These are phyloP conservation scores for Scaptomyza cyrtandrae DNA, from an alignment of 2,888 invertebrate species.

Conservation along the genomic window DNA sequence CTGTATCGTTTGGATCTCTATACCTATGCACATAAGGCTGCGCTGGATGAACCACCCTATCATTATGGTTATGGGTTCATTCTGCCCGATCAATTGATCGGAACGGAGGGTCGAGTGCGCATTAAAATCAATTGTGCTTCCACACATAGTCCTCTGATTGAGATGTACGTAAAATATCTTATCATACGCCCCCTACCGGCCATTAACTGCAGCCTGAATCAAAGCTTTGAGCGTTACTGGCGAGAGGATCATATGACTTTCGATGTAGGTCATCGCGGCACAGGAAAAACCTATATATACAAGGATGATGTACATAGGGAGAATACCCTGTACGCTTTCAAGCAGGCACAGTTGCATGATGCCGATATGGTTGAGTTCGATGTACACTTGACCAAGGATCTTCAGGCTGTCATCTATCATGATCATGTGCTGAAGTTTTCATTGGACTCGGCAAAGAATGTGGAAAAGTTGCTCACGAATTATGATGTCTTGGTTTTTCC, in stretches of 20 bases:
- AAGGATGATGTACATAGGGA: constrained; percentile 91
- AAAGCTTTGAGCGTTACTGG: constrained; percentile 93
- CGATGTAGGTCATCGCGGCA: constrained; percentile 97
- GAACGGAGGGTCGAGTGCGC: constrained; percentile 90
- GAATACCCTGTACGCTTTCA: constrained; percentile 96
- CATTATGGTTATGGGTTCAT: constrained; percentile 95
- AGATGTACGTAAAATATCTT: constrained; percentile 87
- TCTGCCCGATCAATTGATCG: constrained; percentile 90
- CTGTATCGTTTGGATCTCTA: constrained; percentile 94
- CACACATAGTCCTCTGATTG: constrained; percentile 93
- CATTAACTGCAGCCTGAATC: constrained; percentile 43
- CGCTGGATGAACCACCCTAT: constrained; percentile 89
- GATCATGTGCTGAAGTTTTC: constrained; percentile 96
- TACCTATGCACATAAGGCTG: constrained; percentile 87
- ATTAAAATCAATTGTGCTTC: constrained; percentile 92
- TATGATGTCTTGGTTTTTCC: constrained; percentile 94
- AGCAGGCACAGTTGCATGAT: constrained; percentile 93
- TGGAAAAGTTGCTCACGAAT: constrained; percentile 87
- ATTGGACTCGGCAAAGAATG: constrained; percentile 87
- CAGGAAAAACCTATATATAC: constrained; percentile 93
- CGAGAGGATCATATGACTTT: constrained; percentile 91
- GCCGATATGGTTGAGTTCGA: constrained; percentile 99
- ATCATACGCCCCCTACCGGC: constrained; percentile 69
- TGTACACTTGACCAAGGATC: constrained; percentile 97
- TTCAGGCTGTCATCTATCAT: constrained; percentile 95